Percentiles rank a stretch among this genome's conserved stretches.
Conservation (phyloP, 2,113 vertebrate species). For the Burhinus bistriatus region DNA sequence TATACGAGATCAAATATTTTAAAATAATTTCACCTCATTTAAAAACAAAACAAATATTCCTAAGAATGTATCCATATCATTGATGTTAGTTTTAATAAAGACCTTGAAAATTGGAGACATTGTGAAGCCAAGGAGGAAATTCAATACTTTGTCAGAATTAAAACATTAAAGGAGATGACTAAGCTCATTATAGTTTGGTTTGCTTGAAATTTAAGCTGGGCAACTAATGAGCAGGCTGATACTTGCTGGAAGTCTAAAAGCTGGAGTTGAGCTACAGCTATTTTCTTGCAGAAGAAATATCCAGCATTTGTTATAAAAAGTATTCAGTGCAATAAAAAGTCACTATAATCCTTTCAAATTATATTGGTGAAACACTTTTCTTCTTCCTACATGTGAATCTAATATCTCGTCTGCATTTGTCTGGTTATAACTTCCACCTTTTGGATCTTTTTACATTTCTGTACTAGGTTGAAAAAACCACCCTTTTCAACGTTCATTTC, state of each 20-base stretch:
- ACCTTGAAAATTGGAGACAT: not conserved
- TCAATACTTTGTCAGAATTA: not conserved
- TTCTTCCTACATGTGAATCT: not conserved
- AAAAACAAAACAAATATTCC: not conserved
- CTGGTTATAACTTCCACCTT: not conserved
- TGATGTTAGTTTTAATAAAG: not conserved
- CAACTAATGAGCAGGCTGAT: not conserved
- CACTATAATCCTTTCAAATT: not conserved
- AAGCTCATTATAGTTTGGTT: not conserved
- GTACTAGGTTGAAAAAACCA: not conserved
- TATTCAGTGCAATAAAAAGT: not conserved
- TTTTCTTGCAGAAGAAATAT: not conserved
- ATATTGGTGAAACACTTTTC: not conserved
- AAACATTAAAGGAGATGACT: not conserved
- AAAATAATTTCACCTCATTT: not conserved
- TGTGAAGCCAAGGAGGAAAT: not conserved
- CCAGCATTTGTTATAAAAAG: not conserved
- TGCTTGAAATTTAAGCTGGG: not conserved
- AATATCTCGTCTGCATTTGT: not conserved
- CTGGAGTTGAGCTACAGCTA: not conserved
- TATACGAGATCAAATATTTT: not conserved
- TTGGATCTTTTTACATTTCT: not conserved
- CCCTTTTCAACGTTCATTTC: not conserved
- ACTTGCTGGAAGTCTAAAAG: not conserved
- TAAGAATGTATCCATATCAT: not conserved